Percentiles rank a stretch among this genome's conserved stretches.
These are phyloP conservation scores for Pachyramphus minor DNA, from an alignment of 2,113 vertebrate species.

Conservation along the genomic window DNA sequence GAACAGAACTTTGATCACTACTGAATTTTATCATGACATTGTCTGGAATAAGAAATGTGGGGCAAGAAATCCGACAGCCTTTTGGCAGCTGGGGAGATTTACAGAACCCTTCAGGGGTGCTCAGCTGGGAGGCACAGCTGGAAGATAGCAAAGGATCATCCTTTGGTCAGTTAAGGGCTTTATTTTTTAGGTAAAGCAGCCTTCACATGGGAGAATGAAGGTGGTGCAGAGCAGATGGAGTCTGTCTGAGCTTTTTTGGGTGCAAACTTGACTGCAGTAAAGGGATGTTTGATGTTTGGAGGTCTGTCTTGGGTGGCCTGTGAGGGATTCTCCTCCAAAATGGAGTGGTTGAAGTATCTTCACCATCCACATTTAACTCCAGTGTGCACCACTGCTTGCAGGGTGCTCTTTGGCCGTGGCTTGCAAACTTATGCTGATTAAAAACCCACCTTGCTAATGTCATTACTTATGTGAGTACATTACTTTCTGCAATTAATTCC, in stretches of 20 bases:
- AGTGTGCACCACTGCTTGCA: too few relatives aligned
- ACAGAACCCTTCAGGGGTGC: neutral
- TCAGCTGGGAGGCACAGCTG: neutral
- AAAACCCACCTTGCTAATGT: neutral
- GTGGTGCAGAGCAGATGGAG: neutral
- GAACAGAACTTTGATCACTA: neutral
- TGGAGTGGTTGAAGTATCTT: neutral
- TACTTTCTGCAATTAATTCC: neutral
- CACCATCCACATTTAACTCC: neutral
- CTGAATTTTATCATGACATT: neutral
- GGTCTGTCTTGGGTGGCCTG: neutral
- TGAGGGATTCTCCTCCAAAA: neutral
- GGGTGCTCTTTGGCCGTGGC: fast-evolving
- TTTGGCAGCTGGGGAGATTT: neutral
- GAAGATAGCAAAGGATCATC: neutral
- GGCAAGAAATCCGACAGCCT: neutral
- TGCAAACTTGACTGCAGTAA: neutral
- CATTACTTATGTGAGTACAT: neutral
- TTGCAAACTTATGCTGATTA: neutral
- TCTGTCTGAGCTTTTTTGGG: neutral
- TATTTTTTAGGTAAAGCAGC: neutral
- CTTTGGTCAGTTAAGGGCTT: neutral
- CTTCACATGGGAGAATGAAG: neutral
- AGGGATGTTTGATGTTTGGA: neutral
- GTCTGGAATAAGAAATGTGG: neutral